phyloP scores from a whole-genome alignment of 2,888 invertebrate species.

The Romanomermis culicivorax region DNA sequence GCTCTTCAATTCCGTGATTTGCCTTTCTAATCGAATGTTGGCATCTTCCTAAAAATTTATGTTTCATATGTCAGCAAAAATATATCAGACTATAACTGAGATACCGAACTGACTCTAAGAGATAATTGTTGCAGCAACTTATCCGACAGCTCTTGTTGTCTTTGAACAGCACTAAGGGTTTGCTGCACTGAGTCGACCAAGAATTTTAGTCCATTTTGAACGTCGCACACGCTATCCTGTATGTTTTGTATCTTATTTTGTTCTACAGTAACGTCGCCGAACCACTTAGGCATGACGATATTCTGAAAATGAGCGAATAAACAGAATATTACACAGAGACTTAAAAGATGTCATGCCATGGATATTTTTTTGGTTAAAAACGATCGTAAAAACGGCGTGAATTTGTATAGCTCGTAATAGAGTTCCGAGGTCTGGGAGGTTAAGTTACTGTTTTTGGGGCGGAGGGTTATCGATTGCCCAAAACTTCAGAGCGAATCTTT shows the following conservation, averaged over 20 bases:
- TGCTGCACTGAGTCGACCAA: slow-evolving; percentile 26
- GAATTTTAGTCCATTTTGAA: slow-evolving; percentile 26
- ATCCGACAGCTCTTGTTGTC: slow-evolving; percentile 3
- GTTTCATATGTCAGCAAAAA: background rate
- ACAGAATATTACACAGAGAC: too few relatives aligned
- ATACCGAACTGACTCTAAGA: background rate
- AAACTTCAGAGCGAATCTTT: too few relatives aligned
- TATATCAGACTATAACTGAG: too few relatives aligned
- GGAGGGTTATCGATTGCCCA: too few relatives aligned
- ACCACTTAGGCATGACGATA: slow-evolving; percentile 22
- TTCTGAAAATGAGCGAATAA: background rate
- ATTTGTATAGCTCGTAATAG: too few relatives aligned
- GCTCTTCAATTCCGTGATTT: slow-evolving; percentile 3
- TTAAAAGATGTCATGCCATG: too few relatives aligned
- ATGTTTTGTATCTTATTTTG: slow-evolving; percentile 16
- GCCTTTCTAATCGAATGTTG: background rate
- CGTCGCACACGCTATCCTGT: slow-evolving; percentile 18
- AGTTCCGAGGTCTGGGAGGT: too few relatives aligned
- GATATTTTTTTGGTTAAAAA: too few relatives aligned
- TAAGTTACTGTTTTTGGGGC: too few relatives aligned
- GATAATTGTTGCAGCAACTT: background rate
- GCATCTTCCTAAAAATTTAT: background rate
- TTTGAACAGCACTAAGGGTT: slow-evolving; percentile 4
- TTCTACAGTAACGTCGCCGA: slow-evolving; percentile 23
- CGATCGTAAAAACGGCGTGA: too few relatives aligned